Base-by-base conservation (phyloP, 2,888 invertebrate species). In the Drosophila yooni region DNA sequence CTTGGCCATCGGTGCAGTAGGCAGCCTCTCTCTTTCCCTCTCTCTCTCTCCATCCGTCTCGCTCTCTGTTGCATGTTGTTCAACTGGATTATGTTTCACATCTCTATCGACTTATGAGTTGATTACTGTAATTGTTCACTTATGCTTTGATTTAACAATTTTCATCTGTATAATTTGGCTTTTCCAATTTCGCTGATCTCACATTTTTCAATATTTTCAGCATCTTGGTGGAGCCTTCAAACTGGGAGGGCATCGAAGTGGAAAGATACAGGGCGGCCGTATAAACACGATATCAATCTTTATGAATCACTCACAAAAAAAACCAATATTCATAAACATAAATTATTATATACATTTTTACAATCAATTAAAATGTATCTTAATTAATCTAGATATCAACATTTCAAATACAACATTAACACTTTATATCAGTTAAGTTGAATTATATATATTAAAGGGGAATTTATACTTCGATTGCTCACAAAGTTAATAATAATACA, bases 241-340 rank as follows among this genome's bases (percentile, higher is more conserved):
- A 93, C 83, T 96, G 96, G 96, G 96, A 96, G 93, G 95, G 95
- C 58, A 92, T 94, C 70, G 96, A 96, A 92, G 92, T 96, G 66
- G 89, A 93, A 48, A 91, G 88, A 40, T 95, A 95, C 81, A 91
- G 92, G 92, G 81, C 91, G 10, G 89, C 88, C 59, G 74, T 92
- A 56, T 81, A 90, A 18, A 82, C 60, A 31, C 57, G 52, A 57
- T 53, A 54, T 25, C 36, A 34, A 43, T 15, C 21, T 25, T 10
- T 3, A 3, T 18, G 13, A 33, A 21, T 43, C 3, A 7, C 7
- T 13, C 13, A 21, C 6, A 13, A 36, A 6, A 7, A 25, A 15
- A 21, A 6, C 1, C 2, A 46, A 46, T 13, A 46, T 21, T 25
- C 3, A 25, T 4, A 25, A 13, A 21, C 21, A 7, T 18, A 18